A percentile compares a stretch with the other conserved stretches of the same genome.
Evolutionary conservation across 2,113 vertebrate species (phyloP).

Genomic region (Lophura nycthemera): DNA sequence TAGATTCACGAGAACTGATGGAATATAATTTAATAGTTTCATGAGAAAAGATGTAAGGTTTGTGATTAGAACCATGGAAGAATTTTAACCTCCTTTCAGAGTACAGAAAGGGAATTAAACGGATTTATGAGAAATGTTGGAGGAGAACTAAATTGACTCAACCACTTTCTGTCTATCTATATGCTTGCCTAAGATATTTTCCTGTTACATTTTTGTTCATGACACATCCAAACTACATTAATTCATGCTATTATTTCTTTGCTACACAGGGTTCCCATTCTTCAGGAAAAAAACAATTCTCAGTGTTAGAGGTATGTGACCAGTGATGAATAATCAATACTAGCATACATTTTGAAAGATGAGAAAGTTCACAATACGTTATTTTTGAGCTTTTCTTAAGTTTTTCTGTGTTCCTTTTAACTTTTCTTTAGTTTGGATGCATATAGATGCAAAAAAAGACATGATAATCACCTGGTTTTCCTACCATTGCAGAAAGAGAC

Average conservation of each 20-base stretch:
- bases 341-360: not conserved
- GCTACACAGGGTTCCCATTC: not conserved
- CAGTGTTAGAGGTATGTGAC: not conserved
- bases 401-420: not conserved
- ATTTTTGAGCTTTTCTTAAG: not conserved
- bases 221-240: not conserved
- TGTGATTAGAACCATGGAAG: slow-evolving; percentile 17
- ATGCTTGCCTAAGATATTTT: not conserved
- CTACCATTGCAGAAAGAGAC: not conserved
- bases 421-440: not conserved
- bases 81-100: not conserved
- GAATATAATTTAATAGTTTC: slow-evolving; percentile 15
- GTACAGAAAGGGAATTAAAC: not conserved
- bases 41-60: not conserved
- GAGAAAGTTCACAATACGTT: not conserved
- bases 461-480: not conserved
- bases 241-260: not conserved
- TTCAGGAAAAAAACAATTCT: not conserved
- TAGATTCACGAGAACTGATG: not conserved
- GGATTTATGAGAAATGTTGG: not conserved
- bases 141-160: not conserved
- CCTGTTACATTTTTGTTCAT: not conserved
- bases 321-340: not conserved
- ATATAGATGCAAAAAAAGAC: not conserved
- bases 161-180: not conserved